Percentiles rank a stretch among this genome's conserved stretches.
Evolutionary conservation across 2,888 invertebrate genomes (phyloP).

Genomic region (Chaetoderma sp.): DNA sequence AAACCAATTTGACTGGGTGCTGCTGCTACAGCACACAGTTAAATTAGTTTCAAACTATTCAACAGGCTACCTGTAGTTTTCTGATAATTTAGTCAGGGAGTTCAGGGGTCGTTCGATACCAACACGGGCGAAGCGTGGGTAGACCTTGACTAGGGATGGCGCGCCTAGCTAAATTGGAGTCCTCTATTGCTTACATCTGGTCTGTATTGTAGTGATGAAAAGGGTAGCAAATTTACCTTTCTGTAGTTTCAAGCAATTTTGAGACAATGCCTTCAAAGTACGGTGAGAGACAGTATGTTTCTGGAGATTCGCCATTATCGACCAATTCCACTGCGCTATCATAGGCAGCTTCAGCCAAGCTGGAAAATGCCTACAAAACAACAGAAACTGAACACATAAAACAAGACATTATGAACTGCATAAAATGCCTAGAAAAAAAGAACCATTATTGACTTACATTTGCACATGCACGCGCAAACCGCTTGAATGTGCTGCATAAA

Average conservation of each 20-base stretch:
- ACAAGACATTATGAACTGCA: neutral
- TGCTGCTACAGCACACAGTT: no score
- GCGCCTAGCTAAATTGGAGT: no score
- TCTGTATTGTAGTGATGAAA: slow-evolving; percentile 19
- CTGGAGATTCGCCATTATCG: slow-evolving; percentile 76
- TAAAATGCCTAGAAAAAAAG: neutral
- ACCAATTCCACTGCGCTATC: slow-evolving; percentile 78
- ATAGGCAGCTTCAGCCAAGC: slow-evolving; percentile 95
- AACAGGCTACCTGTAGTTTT: neutral
- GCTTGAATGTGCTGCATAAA: no score
- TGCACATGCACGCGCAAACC: no score
- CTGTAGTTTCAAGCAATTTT: slow-evolving; percentile 92
- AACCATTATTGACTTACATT: no score
- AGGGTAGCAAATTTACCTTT: slow-evolving; percentile 71
- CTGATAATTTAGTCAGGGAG: neutral
- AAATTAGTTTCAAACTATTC: no score
- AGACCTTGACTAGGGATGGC: no score
- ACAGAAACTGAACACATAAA: neutral
- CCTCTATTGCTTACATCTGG: no score
- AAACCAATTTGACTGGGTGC: no score
- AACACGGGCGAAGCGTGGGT: no score
- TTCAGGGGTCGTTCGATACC: no score
- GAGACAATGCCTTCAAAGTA: slow-evolving; percentile 95
- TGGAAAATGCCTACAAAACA: slow-evolving; percentile 81
- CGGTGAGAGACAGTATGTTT: slow-evolving; percentile 92